Base-by-base conservation (phyloP, 2,113 vertebrate species). In the Dicaeum eximium region DNA sequence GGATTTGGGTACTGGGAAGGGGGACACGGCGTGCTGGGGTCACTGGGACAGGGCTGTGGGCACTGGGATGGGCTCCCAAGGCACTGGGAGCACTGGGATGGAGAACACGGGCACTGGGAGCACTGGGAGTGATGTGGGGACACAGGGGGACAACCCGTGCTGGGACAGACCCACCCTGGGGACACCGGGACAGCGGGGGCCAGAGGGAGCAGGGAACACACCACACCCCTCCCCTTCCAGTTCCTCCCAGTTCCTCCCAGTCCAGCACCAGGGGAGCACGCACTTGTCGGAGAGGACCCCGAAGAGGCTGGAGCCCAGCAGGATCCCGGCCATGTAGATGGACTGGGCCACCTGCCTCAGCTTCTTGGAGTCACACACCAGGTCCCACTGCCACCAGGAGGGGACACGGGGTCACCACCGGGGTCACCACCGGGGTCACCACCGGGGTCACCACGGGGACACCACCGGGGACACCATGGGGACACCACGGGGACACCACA, bases 251-350 rank as follows among this genome's bases (percentile, higher is more conserved):
- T 12, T 3, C 27, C 7, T 25, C 77, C 56, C 67, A 37, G 47
- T 14, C 33, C 67, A 4, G 40, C 27, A 7, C 35, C 11, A 8
- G 53, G 23, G 33, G 5, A 19, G 16, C 48, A 62, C 81, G 1
- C 71, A 75, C 83, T 35, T 86, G 71, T 86, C 83, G 1, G 83
- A 86, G 16, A 86, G 71, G 25, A 86, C 45, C 31, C 83, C 83
- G 25, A 86, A 37, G 61, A 86, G 53, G 7, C 9, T 23, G 3
- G 83, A 86, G 61, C 83, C 83, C 61, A 77, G 44, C 53, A 77
- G 83, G 83, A 77, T 77, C 45, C 83, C 83, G 31, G 25, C 83
- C 83, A 77, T 86, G 83, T 86, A 86, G 82, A 86, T 37, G 61
- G 82, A 86, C 44, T 86, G 82, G 37, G 82, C 82, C 61, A 75